Percentiles rank a stretch among this genome's conserved stretches.
phyloP scores from a whole-genome alignment of 2,113 vertebrate species.

The Xiphophorus couchianus region DNA sequence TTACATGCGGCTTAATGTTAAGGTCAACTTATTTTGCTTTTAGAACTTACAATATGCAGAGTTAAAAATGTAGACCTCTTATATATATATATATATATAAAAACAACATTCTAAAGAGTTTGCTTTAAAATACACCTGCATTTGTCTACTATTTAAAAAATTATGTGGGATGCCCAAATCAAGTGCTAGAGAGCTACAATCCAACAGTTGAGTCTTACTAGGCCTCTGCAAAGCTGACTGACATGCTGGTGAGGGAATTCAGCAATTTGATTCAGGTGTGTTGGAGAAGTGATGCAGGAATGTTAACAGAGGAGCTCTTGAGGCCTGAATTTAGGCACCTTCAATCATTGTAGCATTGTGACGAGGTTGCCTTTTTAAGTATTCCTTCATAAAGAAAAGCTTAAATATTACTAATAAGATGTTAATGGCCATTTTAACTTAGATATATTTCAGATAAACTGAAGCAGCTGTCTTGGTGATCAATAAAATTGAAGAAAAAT shows the following conservation, averaged over 20 bases:
- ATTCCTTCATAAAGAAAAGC: neutral
- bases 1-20: no score
- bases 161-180: no score
- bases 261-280: no score
- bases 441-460: neutral
- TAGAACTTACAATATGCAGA: neutral
- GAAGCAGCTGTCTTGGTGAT: neutral
- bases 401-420: neutral
- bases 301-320: no score
- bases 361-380: neutral
- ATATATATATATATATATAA: neutral
- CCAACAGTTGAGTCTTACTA: no score
- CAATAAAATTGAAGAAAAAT: neutral
- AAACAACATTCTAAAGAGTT: no score
- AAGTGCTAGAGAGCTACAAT: no score
- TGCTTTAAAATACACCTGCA: no score
- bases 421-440: neutral
- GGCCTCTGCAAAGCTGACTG: no score
- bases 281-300: no score
- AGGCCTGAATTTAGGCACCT: neutral
- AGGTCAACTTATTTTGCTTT: neutral
- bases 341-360: neutral
- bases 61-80: neutral
- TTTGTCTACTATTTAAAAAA: no score
- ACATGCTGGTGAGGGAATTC: no score